Percentiles rank a stretch among this genome's conserved stretches.
Evolutionary conservation across 2,888 invertebrate species (phyloP).

Genomic region (Melangyna quadrimaculata): DNA sequence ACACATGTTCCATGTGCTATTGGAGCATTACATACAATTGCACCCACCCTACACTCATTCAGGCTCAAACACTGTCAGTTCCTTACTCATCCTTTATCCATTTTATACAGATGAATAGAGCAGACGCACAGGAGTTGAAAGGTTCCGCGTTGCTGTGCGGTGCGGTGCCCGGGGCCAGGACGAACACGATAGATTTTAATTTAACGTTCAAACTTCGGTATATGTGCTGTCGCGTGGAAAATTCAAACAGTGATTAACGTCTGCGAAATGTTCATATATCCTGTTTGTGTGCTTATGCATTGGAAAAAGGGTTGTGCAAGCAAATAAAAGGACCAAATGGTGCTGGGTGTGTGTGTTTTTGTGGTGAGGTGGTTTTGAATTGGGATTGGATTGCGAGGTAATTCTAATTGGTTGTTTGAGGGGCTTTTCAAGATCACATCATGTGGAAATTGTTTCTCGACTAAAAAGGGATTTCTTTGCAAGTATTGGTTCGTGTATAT

Average conservation of each 20-base stretch:
- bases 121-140: background rate
- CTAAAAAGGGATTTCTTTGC: conserved; percentile 57
- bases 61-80: conserved; percentile 22
- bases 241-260: conserved; percentile 72
- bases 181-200: conserved; percentile 66
- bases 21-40: background rate
- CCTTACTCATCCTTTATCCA: conserved; percentile 53
- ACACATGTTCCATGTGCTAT: conserved; percentile 44
- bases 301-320: conserved; percentile 7
- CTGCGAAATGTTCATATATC: conserved; percentile 51
- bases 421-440: conserved; percentile 70
- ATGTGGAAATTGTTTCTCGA: conserved; percentile 69
- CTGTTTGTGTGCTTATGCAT: conserved; percentile 20
- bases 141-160: background rate
- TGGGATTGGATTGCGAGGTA: conserved; percentile 63
- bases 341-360: background rate
- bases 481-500: background rate
- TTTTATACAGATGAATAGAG: background rate
- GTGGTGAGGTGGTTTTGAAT: conserved; percentile 31
- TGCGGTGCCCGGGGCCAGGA: background rate
- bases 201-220: conserved; percentile 68
- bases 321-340: conserved; percentile 27
- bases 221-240: conserved; percentile 68
- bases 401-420: conserved; percentile 72
- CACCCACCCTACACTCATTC: background rate